Conservation (phyloP, 2,888 invertebrate genomes). For the Spodoptera exigua region DNA sequence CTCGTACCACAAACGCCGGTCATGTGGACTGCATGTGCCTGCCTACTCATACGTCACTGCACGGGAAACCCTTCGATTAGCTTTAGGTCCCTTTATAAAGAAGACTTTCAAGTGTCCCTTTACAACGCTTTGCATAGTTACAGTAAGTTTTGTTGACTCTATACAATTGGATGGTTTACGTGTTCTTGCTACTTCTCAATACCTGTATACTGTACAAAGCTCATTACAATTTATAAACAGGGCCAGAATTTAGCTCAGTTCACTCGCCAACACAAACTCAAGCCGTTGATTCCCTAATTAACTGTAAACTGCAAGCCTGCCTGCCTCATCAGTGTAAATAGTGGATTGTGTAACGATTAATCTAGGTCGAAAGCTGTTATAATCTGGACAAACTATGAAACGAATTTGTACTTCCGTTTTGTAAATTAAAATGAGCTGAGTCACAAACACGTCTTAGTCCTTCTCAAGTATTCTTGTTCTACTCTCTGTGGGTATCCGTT, state of each 20-base stretch:
- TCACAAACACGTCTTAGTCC: slow-evolving; percentile 38
- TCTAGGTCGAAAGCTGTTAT: slow-evolving; percentile 57
- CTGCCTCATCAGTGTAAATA: slow-evolving; percentile 56
- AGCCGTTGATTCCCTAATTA: slow-evolving; percentile 62
- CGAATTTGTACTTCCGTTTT: slow-evolving; percentile 35
- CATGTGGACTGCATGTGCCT: slow-evolving; percentile 55
- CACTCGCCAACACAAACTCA: slow-evolving; percentile 53
- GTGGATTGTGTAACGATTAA: slow-evolving; percentile 46
- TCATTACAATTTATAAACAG: slow-evolving; percentile 17
- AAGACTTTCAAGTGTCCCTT: slow-evolving; percentile 72
- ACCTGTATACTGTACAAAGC: slow-evolving; percentile 11
- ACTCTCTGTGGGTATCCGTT: slow-evolving; percentile 49
- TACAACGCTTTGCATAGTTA: slow-evolving; percentile 29
- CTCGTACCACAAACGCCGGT: slow-evolving; percentile 56
- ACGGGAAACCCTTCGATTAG: slow-evolving; percentile 81
- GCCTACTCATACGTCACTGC: slow-evolving; percentile 63
- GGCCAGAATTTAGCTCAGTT: slow-evolving; percentile 11
- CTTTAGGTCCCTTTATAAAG: slow-evolving; percentile 75
- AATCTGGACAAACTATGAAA: slow-evolving; percentile 27
- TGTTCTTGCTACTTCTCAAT: slow-evolving; percentile 2
- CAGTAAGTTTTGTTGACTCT: too few species aligned
- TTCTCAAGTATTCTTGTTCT: slow-evolving; percentile 47
- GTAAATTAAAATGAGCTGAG: slow-evolving; percentile 40
- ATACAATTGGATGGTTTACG: neutral
- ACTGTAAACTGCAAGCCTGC: slow-evolving; percentile 52